These are phyloP conservation scores for Rhodinocichla rosea DNA, from an alignment of 2,113 vertebrate genomes.

Conservation along the genomic window DNA sequence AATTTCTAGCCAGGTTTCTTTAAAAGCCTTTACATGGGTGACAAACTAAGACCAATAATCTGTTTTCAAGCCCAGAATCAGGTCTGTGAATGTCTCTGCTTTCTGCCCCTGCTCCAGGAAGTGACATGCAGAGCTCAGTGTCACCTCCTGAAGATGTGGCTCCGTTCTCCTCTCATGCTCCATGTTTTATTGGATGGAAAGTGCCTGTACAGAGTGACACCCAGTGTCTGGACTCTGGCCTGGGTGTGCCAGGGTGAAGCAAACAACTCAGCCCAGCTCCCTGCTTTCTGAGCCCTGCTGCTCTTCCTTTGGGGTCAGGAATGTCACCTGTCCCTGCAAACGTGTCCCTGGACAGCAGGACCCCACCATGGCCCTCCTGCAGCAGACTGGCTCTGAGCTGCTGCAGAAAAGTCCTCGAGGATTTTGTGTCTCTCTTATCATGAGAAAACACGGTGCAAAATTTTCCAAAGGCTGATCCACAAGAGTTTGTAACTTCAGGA, in stretches of 20 bases:
- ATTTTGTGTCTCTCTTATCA: too few relatives aligned
- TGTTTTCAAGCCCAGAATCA: neutral
- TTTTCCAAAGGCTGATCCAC: neutral
- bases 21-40: neutral
- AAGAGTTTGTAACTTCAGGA: neutral
- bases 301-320: neutral
- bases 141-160: neutral
- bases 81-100: neutral
- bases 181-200: neutral
- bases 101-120: neutral
- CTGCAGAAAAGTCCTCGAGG: neutral
- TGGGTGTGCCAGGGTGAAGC: neutral
- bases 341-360: neutral
- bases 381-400: neutral
- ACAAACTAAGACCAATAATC: neutral
- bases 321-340: neutral
- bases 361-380: accelerated
- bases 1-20: neutral
- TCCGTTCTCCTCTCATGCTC: accelerated
- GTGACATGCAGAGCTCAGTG: neutral
- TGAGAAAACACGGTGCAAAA: neutral
- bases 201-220: accelerated
- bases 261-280: neutral
- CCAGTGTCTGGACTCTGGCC: slow-evolving; percentile 28
- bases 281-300: neutral